Evolutionary conservation across 2,113 vertebrate species (phyloP).

Genomic region (Crypturellus undulatus): DNA sequence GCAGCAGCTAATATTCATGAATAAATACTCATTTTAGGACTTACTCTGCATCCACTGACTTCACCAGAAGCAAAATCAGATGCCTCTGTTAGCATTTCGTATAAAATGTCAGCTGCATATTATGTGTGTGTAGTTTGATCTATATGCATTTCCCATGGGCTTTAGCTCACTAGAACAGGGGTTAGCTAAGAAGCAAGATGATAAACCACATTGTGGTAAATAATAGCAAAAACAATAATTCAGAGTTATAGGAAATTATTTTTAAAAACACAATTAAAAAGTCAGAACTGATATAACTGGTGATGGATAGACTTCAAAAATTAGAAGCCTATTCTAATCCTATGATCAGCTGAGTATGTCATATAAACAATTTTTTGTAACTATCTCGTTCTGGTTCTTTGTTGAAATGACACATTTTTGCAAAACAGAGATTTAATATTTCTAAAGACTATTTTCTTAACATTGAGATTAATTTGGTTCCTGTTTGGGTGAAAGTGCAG

Average conservation of each 20-base stretch:
- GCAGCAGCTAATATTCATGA: neutral
- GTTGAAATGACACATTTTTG: neutral
- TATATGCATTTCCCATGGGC: neutral
- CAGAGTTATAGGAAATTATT: neutral
- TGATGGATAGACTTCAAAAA: neutral
- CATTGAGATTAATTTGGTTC: neutral
- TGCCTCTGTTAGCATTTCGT: neutral
- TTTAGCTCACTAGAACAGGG: neutral
- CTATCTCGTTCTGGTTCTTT: neutral
- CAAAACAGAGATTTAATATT: neutral
- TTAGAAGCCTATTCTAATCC: neutral
- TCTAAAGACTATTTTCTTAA: conserved; percentile 1
- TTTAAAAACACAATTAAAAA: neutral
- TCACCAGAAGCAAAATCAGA: neutral
- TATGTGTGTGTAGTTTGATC: neutral
- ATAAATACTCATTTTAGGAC: neutral
- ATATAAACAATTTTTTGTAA: neutral
- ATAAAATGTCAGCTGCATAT: conserved; percentile 12
- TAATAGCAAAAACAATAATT: neutral
- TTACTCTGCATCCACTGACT: neutral
- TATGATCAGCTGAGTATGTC: neutral
- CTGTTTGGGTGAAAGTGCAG: conserved; percentile 3
- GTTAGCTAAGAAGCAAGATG: neutral
- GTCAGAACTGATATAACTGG: neutral
- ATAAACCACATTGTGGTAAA: neutral